A percentile compares a stretch with the other conserved stretches of the same genome.
Evolutionary conservation across 2,113 vertebrate genomes (phyloP).

Genomic region (Vulpes vulpes): DNA sequence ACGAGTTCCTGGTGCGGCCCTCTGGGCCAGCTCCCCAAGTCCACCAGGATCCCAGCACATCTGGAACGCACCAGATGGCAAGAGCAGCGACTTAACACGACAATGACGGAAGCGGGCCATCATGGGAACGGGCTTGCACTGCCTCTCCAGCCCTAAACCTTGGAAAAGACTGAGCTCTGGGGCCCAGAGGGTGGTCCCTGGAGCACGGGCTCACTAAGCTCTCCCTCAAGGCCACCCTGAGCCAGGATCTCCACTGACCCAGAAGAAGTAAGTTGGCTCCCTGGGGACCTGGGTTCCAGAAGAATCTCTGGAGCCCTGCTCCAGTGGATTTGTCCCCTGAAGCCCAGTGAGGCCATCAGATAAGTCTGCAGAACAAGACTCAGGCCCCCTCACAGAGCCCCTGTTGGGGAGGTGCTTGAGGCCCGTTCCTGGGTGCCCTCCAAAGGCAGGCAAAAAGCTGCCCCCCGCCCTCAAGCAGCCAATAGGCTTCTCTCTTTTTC

Average conservation of each 20-base stretch:
- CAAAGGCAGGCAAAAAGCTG: neutral
- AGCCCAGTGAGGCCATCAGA: neutral
- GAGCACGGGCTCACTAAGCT: neutral
- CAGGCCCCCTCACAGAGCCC: neutral
- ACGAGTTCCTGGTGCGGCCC: neutral
- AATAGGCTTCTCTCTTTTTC: neutral
- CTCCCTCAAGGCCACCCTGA: neutral
- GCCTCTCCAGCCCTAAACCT: neutral
- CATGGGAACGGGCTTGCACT: neutral
- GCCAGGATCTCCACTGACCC: neutral
- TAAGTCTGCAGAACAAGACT: neutral
- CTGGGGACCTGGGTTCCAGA: neutral
- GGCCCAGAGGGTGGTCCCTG: neutral
- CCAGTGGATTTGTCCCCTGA: neutral
- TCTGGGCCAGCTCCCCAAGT: neutral
- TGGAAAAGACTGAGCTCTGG: neutral
- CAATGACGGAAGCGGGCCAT: neutral
- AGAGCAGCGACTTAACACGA: neutral
- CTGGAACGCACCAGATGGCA: neutral
- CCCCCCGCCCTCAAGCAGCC: neutral
- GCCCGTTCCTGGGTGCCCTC: neutral
- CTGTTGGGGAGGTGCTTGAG: neutral
- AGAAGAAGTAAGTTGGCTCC: neutral
- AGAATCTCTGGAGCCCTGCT: neutral
- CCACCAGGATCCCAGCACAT: neutral